Evolutionary conservation across 2,888 invertebrate species (phyloP).

Genomic region (Dolichomitus sp.): DNA sequence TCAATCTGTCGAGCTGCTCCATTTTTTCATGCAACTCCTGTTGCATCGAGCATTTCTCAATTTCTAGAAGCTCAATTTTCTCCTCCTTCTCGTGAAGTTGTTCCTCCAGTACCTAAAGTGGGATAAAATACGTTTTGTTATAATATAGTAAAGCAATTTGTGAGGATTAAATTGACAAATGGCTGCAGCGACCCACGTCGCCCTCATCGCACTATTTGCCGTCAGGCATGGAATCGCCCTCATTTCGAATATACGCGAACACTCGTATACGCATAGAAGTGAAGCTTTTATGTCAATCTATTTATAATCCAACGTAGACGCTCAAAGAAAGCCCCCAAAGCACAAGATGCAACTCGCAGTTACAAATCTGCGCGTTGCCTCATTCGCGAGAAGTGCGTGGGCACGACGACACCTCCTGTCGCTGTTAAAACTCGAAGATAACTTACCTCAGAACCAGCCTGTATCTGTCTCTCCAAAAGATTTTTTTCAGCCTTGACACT

Average conservation of each 20-base stretch:
- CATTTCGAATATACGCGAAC: conserved; percentile 58
- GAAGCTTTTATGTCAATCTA: conserved; percentile 64
- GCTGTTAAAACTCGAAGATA: background rate
- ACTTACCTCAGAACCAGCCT: conserved; percentile 82
- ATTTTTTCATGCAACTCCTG: conserved; percentile 54
- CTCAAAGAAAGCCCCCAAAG: conserved; percentile 24
- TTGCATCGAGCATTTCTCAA: conserved; percentile 79
- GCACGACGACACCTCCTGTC: background rate
- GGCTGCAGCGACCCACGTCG: background rate
- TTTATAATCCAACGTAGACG: conserved; percentile 57
- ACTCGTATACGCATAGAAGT: conserved; percentile 31
- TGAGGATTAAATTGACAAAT: conserved; percentile 6
- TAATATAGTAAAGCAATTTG: background rate
- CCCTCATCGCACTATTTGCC: background rate
- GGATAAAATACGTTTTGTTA: background rate
- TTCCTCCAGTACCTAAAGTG: conserved; percentile 79
- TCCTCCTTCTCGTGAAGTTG: conserved; percentile 83
- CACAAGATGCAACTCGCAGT: conserved; percentile 41
- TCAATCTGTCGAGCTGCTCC: conserved; percentile 76
- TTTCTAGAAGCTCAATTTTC: conserved; percentile 84
- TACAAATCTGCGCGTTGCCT: conserved; percentile 14
- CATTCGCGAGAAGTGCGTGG: background rate
- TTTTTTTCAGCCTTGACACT: conserved; percentile 82
- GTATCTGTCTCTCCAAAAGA: conserved; percentile 81
- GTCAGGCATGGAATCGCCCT: conserved; percentile 34